Evolutionary conservation across 2,888 invertebrate genomes (phyloP).

Genomic region (Trisateles emortualis): DNA sequence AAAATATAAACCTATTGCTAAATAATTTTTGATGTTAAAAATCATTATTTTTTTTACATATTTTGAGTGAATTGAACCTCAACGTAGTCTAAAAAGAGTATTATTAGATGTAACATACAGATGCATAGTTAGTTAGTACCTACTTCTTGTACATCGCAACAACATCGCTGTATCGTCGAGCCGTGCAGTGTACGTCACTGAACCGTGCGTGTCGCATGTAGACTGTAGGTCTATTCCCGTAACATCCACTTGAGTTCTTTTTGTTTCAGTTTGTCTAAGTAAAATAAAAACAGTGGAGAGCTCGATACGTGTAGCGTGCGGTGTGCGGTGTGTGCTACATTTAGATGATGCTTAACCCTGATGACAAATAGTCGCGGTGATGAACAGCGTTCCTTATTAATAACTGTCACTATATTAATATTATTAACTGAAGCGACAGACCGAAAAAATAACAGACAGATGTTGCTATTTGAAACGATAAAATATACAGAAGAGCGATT

Average conservation of each 20-base stretch:
- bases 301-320: constrained; percentile 3
- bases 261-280: not conserved
- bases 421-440: constrained; percentile 19
- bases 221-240: constrained; percentile 9
- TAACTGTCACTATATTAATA: constrained; percentile 24
- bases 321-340: constrained; percentile 4
- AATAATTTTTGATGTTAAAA: no score
- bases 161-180: no score
- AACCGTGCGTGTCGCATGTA: no score
- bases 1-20: no score
- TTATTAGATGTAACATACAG: no score
- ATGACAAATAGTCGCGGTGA: constrained; percentile 19
- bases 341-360: constrained; percentile 11
- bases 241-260: not conserved
- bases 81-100: no score
- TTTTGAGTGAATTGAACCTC: no score
- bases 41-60: no score
- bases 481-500: not conserved
- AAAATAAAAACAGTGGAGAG: constrained; percentile 1
- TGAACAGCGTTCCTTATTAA: constrained; percentile 12
- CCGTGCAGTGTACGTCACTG: not conserved
- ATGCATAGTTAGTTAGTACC: no score
- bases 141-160: not conserved
- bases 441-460: constrained; percentile 4
- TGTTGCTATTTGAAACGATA: constrained; percentile 5